Evolutionary conservation across 2,113 vertebrate species (phyloP).

Genomic region (Cavia porcellus): DNA sequence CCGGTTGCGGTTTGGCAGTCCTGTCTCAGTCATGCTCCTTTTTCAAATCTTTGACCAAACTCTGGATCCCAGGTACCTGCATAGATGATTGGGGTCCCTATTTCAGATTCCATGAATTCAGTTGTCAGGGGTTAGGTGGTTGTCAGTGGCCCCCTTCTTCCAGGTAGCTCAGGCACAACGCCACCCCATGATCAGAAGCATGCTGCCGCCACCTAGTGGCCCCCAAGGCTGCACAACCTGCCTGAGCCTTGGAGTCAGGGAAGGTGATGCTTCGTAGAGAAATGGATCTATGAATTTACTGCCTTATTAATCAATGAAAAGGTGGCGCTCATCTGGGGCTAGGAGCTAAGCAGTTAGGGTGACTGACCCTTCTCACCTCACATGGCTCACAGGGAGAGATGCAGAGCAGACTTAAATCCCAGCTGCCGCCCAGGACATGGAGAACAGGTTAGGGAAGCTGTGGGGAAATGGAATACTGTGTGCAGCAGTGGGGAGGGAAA

Average conservation of each 20-base stretch:
- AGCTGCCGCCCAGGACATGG: too few species aligned
- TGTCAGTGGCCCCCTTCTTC: background rate
- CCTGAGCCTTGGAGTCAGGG: background rate
- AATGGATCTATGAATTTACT: background rate
- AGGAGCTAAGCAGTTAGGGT: background rate
- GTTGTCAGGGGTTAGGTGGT: background rate
- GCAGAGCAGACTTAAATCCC: background rate
- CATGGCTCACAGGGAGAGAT: background rate
- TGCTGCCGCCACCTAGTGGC: constrained; percentile 65
- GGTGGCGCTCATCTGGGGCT: background rate
- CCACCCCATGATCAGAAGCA: background rate
- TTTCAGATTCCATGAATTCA: background rate
- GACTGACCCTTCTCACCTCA: background rate
- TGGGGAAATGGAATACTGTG: background rate
- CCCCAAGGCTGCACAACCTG: background rate
- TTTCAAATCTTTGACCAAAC: background rate
- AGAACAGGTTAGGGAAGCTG: background rate
- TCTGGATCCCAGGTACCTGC: background rate
- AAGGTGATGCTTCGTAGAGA: background rate
- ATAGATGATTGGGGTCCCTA: background rate
- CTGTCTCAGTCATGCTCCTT: background rate
- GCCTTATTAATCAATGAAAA: background rate
- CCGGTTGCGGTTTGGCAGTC: background rate
- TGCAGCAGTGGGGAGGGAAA: too few species aligned
- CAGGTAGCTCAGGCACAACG: rapidly evolving